Evolutionary conservation across 2,797 vertebrate species (phyloP), one percentile per base, ranked within the genome.

Genomic region (Margarornis squamiger): DNA sequence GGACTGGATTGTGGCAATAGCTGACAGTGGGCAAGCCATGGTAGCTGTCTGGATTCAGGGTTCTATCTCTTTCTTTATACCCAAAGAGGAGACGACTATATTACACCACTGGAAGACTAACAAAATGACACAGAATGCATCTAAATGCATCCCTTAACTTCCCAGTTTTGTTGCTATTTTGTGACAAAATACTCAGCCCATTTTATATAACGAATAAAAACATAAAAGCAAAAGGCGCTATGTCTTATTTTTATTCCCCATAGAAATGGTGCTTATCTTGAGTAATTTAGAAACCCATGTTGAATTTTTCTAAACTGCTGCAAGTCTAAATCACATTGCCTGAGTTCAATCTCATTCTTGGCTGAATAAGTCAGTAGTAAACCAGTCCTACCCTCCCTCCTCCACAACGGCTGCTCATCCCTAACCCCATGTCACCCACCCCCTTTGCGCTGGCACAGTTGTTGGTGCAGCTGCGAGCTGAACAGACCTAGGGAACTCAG

Each of bases 391-490:
- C 57, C 72, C 79, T 72, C 67, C 82, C 79, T 92, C 68, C 63
- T 83, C 52, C 66, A 17, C 38, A 8, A 29, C 2, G 7, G 86
- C 83, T 79, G 67, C 85, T 93, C 79, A 81, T 90, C 93, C 68
- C 73, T 90, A 54, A 81, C 62, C 90, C 79, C 3, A 1, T 54
- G 88, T 91, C 91, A 90, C 61, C 68, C 90, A 65, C 54, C 49
- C 38, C 0, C 76, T 68, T 81, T 51, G 43, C 90, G 93, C 94
- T 96, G 94, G 94, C 94, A 90, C 86, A 80, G 88, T 81, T 65
- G 73, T 46, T 72, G 83, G 73, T 93, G 92, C 95, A 96, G 94
- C 95, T 95, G 94, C 0, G 1, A 75, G 80, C 65, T 32, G 72
- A 91, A 32, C 75, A 59, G 79, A 80, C 82, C 76, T 21, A 10